These are phyloP conservation scores for Sebastiscus albofasciatus DNA, from an alignment of 2,797 vertebrate genomes.

Conservation along the genomic window DNA sequence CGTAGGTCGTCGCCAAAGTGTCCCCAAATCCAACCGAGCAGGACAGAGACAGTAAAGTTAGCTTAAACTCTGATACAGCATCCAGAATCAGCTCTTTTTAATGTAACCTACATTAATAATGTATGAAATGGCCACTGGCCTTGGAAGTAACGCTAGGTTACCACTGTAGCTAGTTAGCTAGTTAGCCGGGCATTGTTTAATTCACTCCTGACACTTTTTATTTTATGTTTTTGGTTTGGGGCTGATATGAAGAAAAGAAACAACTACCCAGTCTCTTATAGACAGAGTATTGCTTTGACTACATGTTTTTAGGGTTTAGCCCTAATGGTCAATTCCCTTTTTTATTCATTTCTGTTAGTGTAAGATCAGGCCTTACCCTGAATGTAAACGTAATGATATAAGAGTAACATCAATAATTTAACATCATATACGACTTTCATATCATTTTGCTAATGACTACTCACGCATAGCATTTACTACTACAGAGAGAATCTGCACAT, in stretches of 20 bases:
- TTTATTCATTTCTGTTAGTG: neutral
- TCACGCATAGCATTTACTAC: neutral
- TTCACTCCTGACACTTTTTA: neutral
- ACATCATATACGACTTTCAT: neutral
- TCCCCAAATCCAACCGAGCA: too few species aligned
- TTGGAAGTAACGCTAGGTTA: neutral
- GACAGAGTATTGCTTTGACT: neutral
- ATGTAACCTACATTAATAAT: neutral
- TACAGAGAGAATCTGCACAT: conserved; percentile 1
- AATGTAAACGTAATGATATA: neutral
- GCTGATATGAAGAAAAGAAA: neutral
- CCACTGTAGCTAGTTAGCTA: neutral
- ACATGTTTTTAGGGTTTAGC: neutral
- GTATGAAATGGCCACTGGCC: neutral
- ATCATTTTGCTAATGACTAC: neutral
- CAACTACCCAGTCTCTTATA: neutral
- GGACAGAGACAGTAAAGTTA: neutral
- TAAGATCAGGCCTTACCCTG: neutral
- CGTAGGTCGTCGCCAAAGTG: rapidly evolving
- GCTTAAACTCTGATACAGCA: neutral
- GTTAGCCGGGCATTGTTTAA: neutral
- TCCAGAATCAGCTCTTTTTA: neutral
- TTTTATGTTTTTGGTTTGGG: neutral
- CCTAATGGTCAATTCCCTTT: neutral
- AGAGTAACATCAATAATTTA: neutral